Conservation (phyloP, 2,113 vertebrate species). For the Hystrix brachyura region DNA sequence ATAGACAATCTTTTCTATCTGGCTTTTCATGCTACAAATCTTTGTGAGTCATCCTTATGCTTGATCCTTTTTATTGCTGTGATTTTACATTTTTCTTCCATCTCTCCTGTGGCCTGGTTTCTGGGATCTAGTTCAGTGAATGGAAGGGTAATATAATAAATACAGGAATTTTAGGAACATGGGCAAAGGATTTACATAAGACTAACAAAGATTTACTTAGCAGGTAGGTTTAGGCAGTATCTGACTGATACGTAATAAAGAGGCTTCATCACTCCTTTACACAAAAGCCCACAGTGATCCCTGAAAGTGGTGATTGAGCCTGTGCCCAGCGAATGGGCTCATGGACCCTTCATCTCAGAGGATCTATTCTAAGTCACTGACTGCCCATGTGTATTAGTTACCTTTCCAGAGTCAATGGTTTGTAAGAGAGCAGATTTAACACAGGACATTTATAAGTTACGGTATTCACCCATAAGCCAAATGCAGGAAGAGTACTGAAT, state of each 20-base stretch:
- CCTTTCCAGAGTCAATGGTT: no score
- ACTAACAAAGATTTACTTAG: background rate
- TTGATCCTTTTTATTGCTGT: background rate
- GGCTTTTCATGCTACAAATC: background rate
- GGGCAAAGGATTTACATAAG: background rate
- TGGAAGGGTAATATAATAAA: background rate
- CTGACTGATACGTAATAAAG: fast-evolving
- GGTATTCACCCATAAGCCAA: no score
- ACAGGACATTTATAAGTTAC: no score
- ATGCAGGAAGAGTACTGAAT: no score
- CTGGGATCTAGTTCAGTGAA: background rate
- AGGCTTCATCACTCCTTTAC: background rate
- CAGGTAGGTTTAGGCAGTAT: background rate
- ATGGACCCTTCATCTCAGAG: background rate
- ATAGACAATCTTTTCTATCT: background rate
- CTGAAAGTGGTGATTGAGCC: fast-evolving
- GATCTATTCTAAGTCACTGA: background rate
- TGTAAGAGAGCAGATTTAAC: no score
- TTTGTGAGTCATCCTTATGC: background rate
- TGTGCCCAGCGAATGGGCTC: background rate
- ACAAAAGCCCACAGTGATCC: no score
- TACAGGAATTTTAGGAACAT: background rate
- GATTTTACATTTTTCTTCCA: background rate
- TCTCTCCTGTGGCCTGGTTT: background rate
- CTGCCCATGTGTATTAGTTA: background rate